Evolutionary conservation across 92 coral and sea anemone species (phyloP).

Genomic region (Pocillopora grandis): DNA sequence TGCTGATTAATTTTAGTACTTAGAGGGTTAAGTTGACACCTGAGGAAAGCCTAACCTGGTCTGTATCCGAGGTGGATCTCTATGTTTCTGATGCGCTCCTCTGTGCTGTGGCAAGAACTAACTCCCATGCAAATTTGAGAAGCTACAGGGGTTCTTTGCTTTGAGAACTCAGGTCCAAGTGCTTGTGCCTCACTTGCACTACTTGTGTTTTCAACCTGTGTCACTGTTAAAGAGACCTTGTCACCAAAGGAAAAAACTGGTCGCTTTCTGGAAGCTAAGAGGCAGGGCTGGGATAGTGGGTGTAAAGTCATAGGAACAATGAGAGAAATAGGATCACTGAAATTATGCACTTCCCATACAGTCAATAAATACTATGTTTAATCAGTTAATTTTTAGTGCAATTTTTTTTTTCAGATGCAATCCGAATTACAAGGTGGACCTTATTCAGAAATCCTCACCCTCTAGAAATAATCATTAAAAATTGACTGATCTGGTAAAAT

Average conservation of each 20-base stretch:
- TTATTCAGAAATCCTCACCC: too few relatives aligned
- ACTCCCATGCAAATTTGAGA: slow-evolving; percentile 3
- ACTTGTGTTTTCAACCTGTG: slow-evolving; percentile 60
- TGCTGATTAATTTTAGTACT: neutral
- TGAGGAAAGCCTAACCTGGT: slow-evolving; percentile 51
- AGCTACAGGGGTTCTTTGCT: slow-evolving; percentile 25
- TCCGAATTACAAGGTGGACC: too few relatives aligned
- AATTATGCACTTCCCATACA: too few relatives aligned
- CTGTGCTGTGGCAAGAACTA: slow-evolving; percentile 53
- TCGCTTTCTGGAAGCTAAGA: too few relatives aligned
- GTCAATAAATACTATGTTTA: too few relatives aligned
- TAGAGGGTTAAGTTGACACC: too few relatives aligned
- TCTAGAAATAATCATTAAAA: too few relatives aligned
- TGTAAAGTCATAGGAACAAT: too few relatives aligned
- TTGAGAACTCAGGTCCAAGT: slow-evolving; percentile 62
- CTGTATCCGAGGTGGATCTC: slow-evolving; percentile 70
- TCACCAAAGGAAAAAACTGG: neutral
- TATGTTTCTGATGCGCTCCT: slow-evolving; percentile 79
- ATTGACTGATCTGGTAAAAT: too few relatives aligned
- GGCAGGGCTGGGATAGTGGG: too few relatives aligned
- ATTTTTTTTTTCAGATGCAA: neutral
- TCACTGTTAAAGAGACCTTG: slow-evolving; percentile 31
- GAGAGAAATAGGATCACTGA: too few relatives aligned
- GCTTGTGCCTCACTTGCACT: slow-evolving; percentile 81
- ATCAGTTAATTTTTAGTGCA: neutral